A percentile compares a stretch with the other conserved stretches of the same genome.
Evolutionary conservation across 1,140 invertebrate species (phyloP).

Genomic region (Dreissena polymorpha): DNA sequence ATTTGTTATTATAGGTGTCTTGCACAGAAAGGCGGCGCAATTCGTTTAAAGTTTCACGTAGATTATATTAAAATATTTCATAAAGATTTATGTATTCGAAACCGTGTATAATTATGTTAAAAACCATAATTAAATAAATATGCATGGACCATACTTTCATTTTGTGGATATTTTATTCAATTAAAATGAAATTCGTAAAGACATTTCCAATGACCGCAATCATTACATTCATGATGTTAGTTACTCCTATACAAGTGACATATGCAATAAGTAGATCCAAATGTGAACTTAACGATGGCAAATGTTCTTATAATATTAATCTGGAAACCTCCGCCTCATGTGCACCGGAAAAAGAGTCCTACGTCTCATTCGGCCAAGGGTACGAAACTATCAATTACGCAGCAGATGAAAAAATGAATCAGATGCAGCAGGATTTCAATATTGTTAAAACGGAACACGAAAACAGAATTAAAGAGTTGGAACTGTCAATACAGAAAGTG

Average conservation of each 20-base stretch:
- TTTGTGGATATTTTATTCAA: too few species aligned
- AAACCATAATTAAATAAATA: too few species aligned
- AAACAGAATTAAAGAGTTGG: constrained; percentile 53
- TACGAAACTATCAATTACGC: constrained; percentile 15
- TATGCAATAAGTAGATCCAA: not conserved
- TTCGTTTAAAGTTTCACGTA: too few species aligned
- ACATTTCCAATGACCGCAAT: too few species aligned
- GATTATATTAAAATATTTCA: too few species aligned
- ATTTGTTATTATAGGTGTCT: too few species aligned
- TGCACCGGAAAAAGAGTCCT: not conserved
- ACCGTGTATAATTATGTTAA: too few species aligned
- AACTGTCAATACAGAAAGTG: constrained; percentile 50
- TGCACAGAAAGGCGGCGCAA: too few species aligned
- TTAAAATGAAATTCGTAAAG: too few species aligned
- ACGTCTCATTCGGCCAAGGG: not conserved
- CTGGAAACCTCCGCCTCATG: constrained; percentile 4
- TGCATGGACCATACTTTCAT: too few species aligned
- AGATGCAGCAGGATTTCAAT: constrained; percentile 49
- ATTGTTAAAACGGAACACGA: constrained; percentile 51
- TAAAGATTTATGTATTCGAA: too few species aligned
- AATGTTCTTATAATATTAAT: constrained; percentile 48
- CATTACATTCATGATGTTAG: too few species aligned
- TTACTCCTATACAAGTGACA: not conserved
- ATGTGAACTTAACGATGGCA: constrained; percentile 42
- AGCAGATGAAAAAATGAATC: constrained; percentile 16